phyloP scores from a whole-genome alignment of 2,797 vertebrate species.

The Eulemur coronatus region DNA sequence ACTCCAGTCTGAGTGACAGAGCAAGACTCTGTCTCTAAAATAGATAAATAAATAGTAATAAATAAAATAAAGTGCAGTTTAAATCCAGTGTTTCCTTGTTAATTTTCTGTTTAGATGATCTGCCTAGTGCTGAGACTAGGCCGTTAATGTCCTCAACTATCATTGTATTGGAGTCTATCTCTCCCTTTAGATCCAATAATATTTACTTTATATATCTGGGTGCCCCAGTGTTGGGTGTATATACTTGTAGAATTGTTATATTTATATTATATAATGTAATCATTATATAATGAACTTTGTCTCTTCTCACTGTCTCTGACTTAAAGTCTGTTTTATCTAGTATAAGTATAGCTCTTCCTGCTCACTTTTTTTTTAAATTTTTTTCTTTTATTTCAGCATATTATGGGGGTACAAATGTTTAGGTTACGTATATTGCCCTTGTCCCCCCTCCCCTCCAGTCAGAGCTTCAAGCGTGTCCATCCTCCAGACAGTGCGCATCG shows the following conservation, averaged over 20 bases:
- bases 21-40: background rate
- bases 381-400: no score
- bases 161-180: background rate
- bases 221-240: background rate
- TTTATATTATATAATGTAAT: background rate
- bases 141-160: background rate
- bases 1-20: background rate
- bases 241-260: background rate
- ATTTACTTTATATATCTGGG: background rate
- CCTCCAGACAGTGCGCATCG: no score
- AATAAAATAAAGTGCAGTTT: background rate
- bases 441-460: no score
- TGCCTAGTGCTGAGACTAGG: background rate
- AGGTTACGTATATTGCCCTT: no score
- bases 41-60: background rate
- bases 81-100: background rate
- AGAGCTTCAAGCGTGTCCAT: no score
- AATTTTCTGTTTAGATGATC: background rate
- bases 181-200: background rate
- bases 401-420: no score
- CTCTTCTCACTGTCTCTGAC: background rate
- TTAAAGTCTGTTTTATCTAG: background rate
- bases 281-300: background rate
- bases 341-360: background rate
- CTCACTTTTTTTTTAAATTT: background rate